These are phyloP conservation scores for Laupala kohalensis DNA, from an alignment of 1,140 invertebrate genomes.

Conservation along the genomic window DNA sequence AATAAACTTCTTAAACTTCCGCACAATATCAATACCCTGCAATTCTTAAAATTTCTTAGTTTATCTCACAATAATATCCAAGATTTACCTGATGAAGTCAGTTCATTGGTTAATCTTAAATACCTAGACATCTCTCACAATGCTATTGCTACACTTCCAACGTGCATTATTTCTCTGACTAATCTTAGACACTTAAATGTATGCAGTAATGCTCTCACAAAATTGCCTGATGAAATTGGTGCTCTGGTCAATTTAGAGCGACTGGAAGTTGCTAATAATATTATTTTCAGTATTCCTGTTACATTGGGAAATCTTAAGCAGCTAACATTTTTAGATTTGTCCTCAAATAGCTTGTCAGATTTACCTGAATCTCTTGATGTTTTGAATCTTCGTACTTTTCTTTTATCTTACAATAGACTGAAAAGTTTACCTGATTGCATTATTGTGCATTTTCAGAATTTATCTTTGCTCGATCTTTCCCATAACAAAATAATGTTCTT, in stretches of 20 bases:
- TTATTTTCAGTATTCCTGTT: neutral
- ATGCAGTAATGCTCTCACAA: neutral
- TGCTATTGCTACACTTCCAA: neutral
- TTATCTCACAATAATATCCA: neutral
- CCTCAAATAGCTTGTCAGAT: neutral
- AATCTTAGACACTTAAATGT: neutral
- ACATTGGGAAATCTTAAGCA: neutral
- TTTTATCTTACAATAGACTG: neutral
- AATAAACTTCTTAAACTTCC: neutral
- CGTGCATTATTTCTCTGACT: neutral
- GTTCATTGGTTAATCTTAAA: neutral
- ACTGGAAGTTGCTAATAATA: neutral
- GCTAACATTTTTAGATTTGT: neutral
- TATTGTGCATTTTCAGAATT: neutral
- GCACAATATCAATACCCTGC: neutral
- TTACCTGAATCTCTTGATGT: neutral
- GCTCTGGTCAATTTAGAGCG: neutral
- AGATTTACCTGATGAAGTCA: neutral
- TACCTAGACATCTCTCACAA: neutral
- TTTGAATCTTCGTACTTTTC: neutral
- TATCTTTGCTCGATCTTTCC: neutral
- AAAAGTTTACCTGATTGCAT: neutral
- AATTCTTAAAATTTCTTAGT: neutral
- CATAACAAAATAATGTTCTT: neutral
- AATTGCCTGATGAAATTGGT: neutral